These are phyloP conservation scores for Drosophila nigromelanica DNA, from an alignment of 1,140 invertebrate species.

Conservation along the genomic window DNA sequence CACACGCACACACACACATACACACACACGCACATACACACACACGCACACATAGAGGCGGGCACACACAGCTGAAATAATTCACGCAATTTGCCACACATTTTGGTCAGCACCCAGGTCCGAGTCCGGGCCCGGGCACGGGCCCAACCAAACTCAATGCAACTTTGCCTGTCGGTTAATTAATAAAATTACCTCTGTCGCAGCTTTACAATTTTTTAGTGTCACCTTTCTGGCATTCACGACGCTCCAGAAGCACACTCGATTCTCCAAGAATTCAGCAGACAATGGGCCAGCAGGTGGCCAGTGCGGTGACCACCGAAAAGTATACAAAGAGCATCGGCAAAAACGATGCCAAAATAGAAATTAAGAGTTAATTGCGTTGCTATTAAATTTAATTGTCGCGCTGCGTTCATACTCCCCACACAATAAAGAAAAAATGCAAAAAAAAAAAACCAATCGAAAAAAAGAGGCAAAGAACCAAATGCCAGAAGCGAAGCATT, in stretches of 20 bases:
- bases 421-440: slow-evolving; percentile 14
- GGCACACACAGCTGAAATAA: slow-evolving; percentile 58
- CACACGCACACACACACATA: slow-evolving; percentile 10
- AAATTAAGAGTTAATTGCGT: slow-evolving; percentile 81
- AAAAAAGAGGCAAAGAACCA: slow-evolving; percentile 21
- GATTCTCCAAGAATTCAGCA: neutral
- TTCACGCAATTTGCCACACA: slow-evolving; percentile 78
- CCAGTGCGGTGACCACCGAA: slow-evolving; percentile 16
- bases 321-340: slow-evolving; percentile 25
- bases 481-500: slow-evolving; percentile 13
- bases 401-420: slow-evolving; percentile 51
- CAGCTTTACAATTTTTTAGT: slow-evolving; percentile 41
- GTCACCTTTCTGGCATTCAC: slow-evolving; percentile 31
- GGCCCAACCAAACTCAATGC: slow-evolving; percentile 30
- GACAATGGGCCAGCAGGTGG: slow-evolving; percentile 60
- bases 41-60: neutral
- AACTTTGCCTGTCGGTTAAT: slow-evolving; percentile 68
- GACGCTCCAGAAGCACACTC: slow-evolving; percentile 9
- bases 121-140: neutral
- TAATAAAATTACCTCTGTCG: slow-evolving; percentile 76
- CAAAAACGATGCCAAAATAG: slow-evolving; percentile 62
- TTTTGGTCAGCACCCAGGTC: slow-evolving; percentile 46
- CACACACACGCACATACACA: neutral
- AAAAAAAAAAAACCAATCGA: slow-evolving; percentile 9
- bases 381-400: slow-evolving; percentile 81